Conservation (phyloP, 2,113 vertebrate species). For the Caranx melampygus region DNA sequence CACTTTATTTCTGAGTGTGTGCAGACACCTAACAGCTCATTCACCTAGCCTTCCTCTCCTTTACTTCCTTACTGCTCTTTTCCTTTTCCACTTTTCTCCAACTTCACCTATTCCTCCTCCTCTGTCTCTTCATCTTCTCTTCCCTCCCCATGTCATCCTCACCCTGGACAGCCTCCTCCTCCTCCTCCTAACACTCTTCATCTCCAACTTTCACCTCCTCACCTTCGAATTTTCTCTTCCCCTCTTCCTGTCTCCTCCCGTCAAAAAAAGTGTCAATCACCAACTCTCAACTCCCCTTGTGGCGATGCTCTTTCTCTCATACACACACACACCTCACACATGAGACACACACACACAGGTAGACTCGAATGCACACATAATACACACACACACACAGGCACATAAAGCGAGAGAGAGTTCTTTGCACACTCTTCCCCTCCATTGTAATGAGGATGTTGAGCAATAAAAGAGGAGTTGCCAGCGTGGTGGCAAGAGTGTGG, state of each 20-base stretch:
- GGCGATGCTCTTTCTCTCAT: slow-evolving; percentile 43
- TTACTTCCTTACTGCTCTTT: neutral
- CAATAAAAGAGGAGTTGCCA: slow-evolving; percentile 71
- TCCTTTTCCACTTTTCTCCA: neutral
- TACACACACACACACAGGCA: neutral
- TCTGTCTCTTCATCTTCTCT: neutral
- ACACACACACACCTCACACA: slow-evolving; percentile 34
- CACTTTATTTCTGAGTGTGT: neutral
- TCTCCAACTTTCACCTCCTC: neutral
- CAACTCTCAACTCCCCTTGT: slow-evolving; percentile 80
- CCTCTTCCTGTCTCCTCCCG: neutral
- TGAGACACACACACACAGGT: slow-evolving; percentile 27
- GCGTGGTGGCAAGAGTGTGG: slow-evolving; percentile 47
- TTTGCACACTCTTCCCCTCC: slow-evolving; percentile 30
- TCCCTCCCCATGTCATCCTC: neutral
- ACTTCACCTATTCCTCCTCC: neutral
- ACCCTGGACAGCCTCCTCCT: neutral
- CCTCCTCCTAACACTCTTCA: neutral
- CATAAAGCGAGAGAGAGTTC: slow-evolving; percentile 5
- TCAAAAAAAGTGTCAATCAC: slow-evolving; percentile 44
- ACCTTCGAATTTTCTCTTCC: neutral
- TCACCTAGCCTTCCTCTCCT: neutral
- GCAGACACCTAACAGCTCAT: neutral
- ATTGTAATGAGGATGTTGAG: slow-evolving; percentile 67
- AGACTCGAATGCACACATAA: slow-evolving; percentile 21